Conservation (phyloP, 1,140 invertebrate species). For the Drosophila mayri region DNA sequence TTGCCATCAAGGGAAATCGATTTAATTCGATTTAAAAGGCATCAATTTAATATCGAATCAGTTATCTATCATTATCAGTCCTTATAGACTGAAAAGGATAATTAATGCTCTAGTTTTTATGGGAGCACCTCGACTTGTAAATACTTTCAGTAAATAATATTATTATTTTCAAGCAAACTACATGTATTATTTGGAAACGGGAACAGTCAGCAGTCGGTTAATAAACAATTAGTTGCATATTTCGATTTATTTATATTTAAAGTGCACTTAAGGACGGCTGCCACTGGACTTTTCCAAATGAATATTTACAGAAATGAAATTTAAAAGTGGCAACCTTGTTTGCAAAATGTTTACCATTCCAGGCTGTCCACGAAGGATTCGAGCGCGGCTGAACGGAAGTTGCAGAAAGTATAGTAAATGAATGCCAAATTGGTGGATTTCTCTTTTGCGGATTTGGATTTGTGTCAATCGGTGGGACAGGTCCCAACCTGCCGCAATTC, state of each 20-base stretch:
- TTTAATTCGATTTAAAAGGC: not conserved
- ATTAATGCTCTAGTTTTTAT: not conserved
- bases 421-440: constrained; percentile 16
- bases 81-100: too few species aligned
- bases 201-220: not conserved
- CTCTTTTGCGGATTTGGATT: constrained; percentile 32
- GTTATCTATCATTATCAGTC: too few species aligned
- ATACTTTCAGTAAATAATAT: not conserved
- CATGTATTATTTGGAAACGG: not conserved
- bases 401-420: not conserved
- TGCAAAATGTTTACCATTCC: constrained; percentile 5
- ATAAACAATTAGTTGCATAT: not conserved
- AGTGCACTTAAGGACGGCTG: constrained; percentile 13
- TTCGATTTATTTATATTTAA: constrained; percentile 3
- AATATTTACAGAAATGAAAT: constrained; percentile 4
- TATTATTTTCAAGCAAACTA: not conserved
- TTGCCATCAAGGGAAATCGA: not conserved
- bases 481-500: constrained; percentile 4
- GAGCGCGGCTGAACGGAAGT: too few species aligned
- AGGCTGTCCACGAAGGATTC: not conserved
- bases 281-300: constrained; percentile 14
- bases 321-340: constrained; percentile 4
- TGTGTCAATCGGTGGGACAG: constrained; percentile 13
- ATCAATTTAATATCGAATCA: not conserved
- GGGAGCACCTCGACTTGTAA: not conserved